A percentile compares a stretch with the other conserved stretches of the same genome.
Evolutionary conservation across 2,888 invertebrate species (phyloP).

Genomic region (Stictocephala bisonia): DNA sequence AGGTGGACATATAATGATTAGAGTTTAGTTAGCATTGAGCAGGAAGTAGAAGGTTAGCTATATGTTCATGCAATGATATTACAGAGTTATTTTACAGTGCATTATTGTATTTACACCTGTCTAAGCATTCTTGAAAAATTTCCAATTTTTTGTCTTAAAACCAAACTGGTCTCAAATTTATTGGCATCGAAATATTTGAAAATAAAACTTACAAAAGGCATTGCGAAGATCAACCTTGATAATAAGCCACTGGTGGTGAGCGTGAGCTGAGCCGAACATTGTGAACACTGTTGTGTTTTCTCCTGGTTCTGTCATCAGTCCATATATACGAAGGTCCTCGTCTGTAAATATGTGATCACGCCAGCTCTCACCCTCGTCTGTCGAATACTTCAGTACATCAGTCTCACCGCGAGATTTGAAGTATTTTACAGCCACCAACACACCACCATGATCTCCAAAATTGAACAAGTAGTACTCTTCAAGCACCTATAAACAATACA

Average conservation of each 20-base stretch:
- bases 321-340: slow-evolving; percentile 84
- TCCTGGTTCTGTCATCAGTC: slow-evolving; percentile 94
- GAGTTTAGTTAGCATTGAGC: too few species aligned
- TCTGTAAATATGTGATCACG: slow-evolving; percentile 76
- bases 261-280: slow-evolving; percentile 85
- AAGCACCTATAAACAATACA: slow-evolving; percentile 66
- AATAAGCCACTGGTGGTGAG: slow-evolving; percentile 88
- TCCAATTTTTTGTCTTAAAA: too few species aligned
- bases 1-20: too few species aligned
- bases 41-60: too few species aligned
- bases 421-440: slow-evolving; percentile 86
- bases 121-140: too few species aligned
- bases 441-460: slow-evolving; percentile 92
- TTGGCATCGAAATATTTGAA: too few species aligned
- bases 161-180: too few species aligned
- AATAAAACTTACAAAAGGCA: slow-evolving; percentile 69
- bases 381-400: slow-evolving; percentile 83
- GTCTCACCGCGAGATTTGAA: slow-evolving; percentile 83
- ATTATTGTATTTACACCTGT: too few species aligned
- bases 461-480: slow-evolving; percentile 87
- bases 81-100: too few species aligned
- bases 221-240: slow-evolving; percentile 74
- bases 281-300: slow-evolving; percentile 93
- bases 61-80: too few species aligned
- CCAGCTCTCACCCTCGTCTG: slow-evolving; percentile 89